A percentile compares a stretch with the other conserved stretches of the same genome.
These are phyloP conservation scores for Tenthredo amoena DNA, from an alignment of 2,888 invertebrate genomes.

Conservation along the genomic window DNA sequence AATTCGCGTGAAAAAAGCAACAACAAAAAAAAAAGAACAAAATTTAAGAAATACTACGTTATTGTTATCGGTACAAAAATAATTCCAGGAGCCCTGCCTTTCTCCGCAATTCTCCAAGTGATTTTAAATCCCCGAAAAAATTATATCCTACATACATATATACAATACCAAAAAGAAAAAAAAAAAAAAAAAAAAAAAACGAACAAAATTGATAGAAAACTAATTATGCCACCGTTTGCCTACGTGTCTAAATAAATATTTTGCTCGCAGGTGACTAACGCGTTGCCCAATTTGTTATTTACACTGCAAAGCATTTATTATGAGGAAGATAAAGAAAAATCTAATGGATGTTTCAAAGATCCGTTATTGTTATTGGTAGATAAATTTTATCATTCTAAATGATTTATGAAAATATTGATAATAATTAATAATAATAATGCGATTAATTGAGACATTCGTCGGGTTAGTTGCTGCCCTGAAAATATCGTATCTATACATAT, in stretches of 20 bases:
- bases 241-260: conserved; percentile 23
- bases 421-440: neutral
- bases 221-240: conserved; percentile 33
- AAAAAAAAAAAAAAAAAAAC: neutral
- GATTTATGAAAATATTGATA: neutral
- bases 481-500: neutral
- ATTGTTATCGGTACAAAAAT: conserved; percentile 2
- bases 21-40: neutral
- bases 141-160: neutral
- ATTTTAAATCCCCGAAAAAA: neutral
- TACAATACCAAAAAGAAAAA: neutral
- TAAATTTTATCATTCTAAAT: neutral
- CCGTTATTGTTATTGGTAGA: neutral
- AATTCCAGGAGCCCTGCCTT: conserved; percentile 6
- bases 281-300: conserved; percentile 38
- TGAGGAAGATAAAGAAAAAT: neutral
- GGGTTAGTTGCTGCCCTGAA: conserved; percentile 48
- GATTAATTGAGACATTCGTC: conserved; percentile 37
- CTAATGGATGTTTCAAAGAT: conserved; percentile 40
- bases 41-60: neutral
- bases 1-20: neutral
- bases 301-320: neutral
- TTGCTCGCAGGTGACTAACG: conserved; percentile 20
- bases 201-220: too few species aligned
- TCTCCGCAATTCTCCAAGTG: neutral